Base-by-base conservation (phyloP, 2,797 vertebrate genomes). In the Melanotaenia nigrans region DNA sequence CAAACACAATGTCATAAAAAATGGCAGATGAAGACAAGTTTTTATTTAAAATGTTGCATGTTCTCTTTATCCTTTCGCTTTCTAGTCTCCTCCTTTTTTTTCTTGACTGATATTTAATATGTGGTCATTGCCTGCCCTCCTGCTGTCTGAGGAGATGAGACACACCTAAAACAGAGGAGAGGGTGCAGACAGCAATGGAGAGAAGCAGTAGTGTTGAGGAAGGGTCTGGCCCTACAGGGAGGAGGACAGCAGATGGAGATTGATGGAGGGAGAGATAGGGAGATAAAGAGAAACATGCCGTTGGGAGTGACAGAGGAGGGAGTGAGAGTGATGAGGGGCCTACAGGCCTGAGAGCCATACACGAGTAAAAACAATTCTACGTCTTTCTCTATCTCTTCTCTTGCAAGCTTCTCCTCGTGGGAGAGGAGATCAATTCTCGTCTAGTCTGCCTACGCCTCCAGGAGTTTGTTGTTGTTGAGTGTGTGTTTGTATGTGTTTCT, bases 341-440 rank as follows among this genome's bases (percentile, higher is more conserved):
- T 88, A 81, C 87, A 90, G 91, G 91, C 89, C 89, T 51, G 76
- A 89, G 79, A 88, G 85, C 83, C 86, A 87, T 85, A 85, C 83
- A 90, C 81, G 81, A 83, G 81, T 79, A 90, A 87, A 91, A 92
- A 90, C 88, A 90, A 93, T 90, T 87, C 85, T 55, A 68, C 32
- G 65, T 90, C 81, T 82, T 68, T 68, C 80, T 90, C 77, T 51
- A 51, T 77, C 80, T 85, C 71, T 33, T 65, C 55, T 75, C 68
- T 86, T 80, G 79, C 73, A 77, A 88, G 84, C 80, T 66, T 89
- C 80, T 92, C 89, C 91, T 90, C 89, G 88, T 87, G 91, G 91
- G 91, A 92, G 79, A 86, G 76, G 53, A 89, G 92, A 94, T 95
- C 93, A 94, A 95, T 95, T 94, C 84, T 90, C 77, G 92, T 94